Evolutionary conservation across 2,797 vertebrate genomes (phyloP).

Genomic region (Zenarchopterus dispar): DNA sequence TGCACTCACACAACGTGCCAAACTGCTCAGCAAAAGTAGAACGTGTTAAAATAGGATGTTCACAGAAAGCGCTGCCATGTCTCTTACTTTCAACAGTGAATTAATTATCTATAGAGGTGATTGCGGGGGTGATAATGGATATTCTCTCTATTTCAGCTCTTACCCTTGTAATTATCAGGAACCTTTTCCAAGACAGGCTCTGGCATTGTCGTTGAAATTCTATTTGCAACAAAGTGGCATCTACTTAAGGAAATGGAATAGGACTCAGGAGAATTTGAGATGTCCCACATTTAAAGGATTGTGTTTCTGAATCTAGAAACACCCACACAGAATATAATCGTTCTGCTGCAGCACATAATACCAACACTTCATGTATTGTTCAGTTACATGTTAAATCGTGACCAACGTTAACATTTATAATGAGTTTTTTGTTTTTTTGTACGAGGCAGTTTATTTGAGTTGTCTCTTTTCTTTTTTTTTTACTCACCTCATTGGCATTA

Average conservation of each 20-base stretch:
- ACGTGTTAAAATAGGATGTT: slow-evolving; percentile 35
- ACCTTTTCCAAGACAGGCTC: slow-evolving; percentile 28
- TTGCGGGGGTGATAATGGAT: slow-evolving; percentile 58
- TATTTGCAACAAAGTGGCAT: slow-evolving; percentile 42
- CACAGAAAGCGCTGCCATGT: slow-evolving; percentile 22
- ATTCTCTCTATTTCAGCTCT: slow-evolving; percentile 45
- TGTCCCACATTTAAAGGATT: slow-evolving; percentile 51
- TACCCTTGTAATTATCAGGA: slow-evolving; percentile 43
- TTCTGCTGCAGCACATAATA: slow-evolving; percentile 8
- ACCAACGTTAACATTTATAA: no score
- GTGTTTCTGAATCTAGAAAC: slow-evolving; percentile 32
- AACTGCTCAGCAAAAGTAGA: slow-evolving; percentile 31
- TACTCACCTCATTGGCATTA: slow-evolving; percentile 91
- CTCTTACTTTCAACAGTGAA: slow-evolving; percentile 58
- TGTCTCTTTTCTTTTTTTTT: neutral
- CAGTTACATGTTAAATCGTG: neutral
- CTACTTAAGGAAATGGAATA: slow-evolving; percentile 59
- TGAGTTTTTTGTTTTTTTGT: no score
- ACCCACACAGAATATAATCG: slow-evolving; percentile 17
- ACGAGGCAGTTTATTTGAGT: no score
- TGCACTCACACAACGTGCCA: slow-evolving; percentile 12
- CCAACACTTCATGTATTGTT: neutral
- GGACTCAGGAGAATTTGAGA: slow-evolving; percentile 38
- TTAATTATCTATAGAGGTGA: slow-evolving; percentile 59
- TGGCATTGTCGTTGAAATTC: slow-evolving; percentile 35